phyloP scores from a whole-genome alignment of 2,113 vertebrate species.

The Melanotaenia duboulayi region DNA sequence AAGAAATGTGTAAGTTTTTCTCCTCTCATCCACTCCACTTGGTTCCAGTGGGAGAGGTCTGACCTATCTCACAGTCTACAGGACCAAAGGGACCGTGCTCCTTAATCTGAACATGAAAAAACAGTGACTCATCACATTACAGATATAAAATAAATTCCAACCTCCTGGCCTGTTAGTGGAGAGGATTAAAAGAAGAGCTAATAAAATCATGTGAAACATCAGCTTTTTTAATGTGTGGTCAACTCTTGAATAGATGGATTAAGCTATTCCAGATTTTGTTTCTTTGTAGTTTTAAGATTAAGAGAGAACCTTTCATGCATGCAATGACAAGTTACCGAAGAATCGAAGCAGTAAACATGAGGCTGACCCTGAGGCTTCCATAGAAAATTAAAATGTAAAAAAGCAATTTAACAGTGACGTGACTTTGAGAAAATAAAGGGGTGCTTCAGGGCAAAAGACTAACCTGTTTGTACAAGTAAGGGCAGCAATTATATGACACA shows the following conservation, averaged over 20 bases:
- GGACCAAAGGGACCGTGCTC: conserved; percentile 43
- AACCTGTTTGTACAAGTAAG: conserved; percentile 46
- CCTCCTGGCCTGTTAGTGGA: conserved; percentile 19
- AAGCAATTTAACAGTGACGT: too few relatives aligned
- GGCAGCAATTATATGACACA: conserved; percentile 40
- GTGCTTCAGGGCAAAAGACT: conserved; percentile 1
- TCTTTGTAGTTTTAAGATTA: too few relatives aligned
- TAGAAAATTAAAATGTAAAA: too few relatives aligned
- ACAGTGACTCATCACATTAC: conserved; percentile 60
- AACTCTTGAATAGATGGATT: too few relatives aligned
- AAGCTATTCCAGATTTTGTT: too few relatives aligned
- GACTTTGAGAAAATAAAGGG: too few relatives aligned
- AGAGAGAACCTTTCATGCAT: too few relatives aligned
- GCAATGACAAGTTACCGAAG: too few relatives aligned
- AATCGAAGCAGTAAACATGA: too few relatives aligned
- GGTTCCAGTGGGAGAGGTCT: conserved; percentile 52
- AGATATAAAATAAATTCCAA: conserved; percentile 25
- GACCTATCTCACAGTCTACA: conserved; percentile 70
- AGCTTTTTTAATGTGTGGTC: not conserved
- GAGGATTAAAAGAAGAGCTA: conserved; percentile 18
- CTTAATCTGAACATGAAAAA: conserved; percentile 58
- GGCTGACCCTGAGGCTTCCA: too few relatives aligned
- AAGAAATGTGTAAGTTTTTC: conserved; percentile 15
- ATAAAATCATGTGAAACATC: conserved; percentile 9
- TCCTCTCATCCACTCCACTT: conserved; percentile 14